Evolutionary conservation across 2,888 invertebrate genomes (phyloP).

Genomic region (Spilarctia lutea): DNA sequence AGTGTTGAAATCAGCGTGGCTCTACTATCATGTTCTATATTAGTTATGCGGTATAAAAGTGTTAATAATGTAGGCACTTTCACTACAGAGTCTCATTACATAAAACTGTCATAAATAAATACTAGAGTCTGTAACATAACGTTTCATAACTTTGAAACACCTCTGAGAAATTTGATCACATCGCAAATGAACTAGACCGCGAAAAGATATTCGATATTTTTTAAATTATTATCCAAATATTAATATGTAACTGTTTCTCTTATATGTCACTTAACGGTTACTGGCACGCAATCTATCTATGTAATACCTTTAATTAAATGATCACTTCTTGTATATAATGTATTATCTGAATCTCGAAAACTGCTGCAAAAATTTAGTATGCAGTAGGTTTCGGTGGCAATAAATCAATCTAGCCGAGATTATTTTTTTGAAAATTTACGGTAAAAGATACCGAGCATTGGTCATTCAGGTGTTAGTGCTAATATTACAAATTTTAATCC

Average conservation of each 20-base stretch:
- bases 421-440: too few relatives aligned
- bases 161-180: slow-evolving; percentile 2
- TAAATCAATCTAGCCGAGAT: too few relatives aligned
- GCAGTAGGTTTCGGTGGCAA: too few relatives aligned
- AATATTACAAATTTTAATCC: neutral
- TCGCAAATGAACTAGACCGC: slow-evolving; percentile 10
- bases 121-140: neutral
- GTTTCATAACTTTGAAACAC: slow-evolving; percentile 1
- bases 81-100: neutral
- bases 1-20: too few relatives aligned
- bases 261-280: neutral
- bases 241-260: neutral
- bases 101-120: neutral
- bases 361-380: too few relatives aligned
- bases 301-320: too few relatives aligned
- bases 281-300: neutral
- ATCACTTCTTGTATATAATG: too few relatives aligned
- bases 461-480: too few relatives aligned
- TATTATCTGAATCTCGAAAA: too few relatives aligned
- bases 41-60: too few relatives aligned
- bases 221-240: neutral
- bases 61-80: neutral
- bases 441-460: too few relatives aligned
- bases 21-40: too few relatives aligned
- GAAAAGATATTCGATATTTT: neutral